phyloP scores from a whole-genome alignment of 2,888 invertebrate genomes.

The Pyrrhia umbra region DNA sequence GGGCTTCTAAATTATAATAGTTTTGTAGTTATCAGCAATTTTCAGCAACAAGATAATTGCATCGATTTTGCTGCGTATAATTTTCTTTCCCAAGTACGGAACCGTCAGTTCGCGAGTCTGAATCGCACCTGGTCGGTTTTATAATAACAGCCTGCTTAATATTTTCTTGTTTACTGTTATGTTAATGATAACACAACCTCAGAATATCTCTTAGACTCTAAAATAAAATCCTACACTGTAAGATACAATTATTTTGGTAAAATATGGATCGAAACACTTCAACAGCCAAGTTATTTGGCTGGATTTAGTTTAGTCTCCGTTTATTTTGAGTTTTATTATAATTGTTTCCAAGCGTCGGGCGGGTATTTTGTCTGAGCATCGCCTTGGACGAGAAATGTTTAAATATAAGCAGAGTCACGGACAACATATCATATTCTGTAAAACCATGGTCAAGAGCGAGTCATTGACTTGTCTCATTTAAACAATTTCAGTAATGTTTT shows the following conservation, averaged over 20 bases:
- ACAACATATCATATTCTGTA: constrained; percentile 16
- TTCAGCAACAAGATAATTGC: no score
- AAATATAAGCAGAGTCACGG: constrained; percentile 53
- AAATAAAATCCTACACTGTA: constrained; percentile 1
- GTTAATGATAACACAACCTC: neutral
- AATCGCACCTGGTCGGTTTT: no score
- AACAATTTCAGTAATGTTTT: neutral
- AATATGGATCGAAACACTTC: constrained; percentile 3
- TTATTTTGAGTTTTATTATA: constrained; percentile 47
- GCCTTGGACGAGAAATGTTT: constrained; percentile 46
- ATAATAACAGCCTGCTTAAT: no score
- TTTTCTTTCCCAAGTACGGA: no score
- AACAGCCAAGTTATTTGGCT: constrained; percentile 13
- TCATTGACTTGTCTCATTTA: constrained; percentile 16
- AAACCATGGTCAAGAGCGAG: constrained; percentile 36
- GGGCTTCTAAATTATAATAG: no score
- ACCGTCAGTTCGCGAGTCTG: no score
- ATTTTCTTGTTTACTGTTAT: no score
- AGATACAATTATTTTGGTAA: constrained; percentile 14
- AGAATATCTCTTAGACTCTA: neutral
- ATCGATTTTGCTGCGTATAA: no score
- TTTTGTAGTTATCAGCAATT: no score
- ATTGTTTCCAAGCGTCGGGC: constrained; percentile 44
- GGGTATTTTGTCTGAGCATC: constrained; percentile 18
- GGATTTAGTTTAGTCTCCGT: constrained; percentile 31